Evolutionary conservation across 2,113 vertebrate species (phyloP).

Genomic region (Greenwoodochromis staneri): DNA sequence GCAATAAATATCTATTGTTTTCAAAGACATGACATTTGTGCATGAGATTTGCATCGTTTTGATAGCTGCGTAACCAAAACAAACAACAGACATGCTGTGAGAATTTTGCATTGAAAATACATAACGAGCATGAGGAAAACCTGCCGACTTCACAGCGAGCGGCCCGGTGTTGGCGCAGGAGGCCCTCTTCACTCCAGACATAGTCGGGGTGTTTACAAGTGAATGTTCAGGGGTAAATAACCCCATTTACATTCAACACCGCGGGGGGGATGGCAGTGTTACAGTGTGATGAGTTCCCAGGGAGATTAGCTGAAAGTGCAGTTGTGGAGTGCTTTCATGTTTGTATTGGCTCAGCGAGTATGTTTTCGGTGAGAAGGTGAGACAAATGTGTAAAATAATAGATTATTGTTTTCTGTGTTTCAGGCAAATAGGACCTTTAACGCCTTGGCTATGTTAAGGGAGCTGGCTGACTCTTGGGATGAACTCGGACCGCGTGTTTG

Average conservation of each 20-base stretch:
- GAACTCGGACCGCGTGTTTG: slow-evolving; percentile 80
- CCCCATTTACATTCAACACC: slow-evolving; percentile 46
- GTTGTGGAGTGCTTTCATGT: slow-evolving; percentile 20
- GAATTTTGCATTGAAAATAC: slow-evolving; percentile 12
- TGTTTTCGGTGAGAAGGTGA: background rate
- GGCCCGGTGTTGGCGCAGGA: background rate
- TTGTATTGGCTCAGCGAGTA: background rate
- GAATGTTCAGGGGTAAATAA: slow-evolving; percentile 52
- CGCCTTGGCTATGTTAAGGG: slow-evolving; percentile 79
- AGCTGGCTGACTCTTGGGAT: slow-evolving; percentile 82
- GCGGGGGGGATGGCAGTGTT: background rate
- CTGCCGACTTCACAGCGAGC: slow-evolving; percentile 26
- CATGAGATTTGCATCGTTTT: slow-evolving; percentile 29
- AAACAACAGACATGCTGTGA: slow-evolving; percentile 15
- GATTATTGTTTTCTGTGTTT: background rate
- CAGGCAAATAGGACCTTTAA: slow-evolving; percentile 93
- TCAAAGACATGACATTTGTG: slow-evolving; percentile 19
- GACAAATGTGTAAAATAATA: background rate
- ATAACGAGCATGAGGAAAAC: slow-evolving; percentile 27
- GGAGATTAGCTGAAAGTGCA: slow-evolving; percentile 22
- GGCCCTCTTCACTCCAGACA: slow-evolving; percentile 6
- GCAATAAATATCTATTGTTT: background rate
- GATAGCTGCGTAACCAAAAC: slow-evolving; percentile 30
- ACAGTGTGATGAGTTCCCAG: slow-evolving; percentile 15
- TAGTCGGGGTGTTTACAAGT: slow-evolving; percentile 49